Percentiles rank a stretch among this genome's conserved stretches.
Evolutionary conservation across 1,140 invertebrate genomes (phyloP).

Genomic region (Scaptomyza hsui): DNA sequence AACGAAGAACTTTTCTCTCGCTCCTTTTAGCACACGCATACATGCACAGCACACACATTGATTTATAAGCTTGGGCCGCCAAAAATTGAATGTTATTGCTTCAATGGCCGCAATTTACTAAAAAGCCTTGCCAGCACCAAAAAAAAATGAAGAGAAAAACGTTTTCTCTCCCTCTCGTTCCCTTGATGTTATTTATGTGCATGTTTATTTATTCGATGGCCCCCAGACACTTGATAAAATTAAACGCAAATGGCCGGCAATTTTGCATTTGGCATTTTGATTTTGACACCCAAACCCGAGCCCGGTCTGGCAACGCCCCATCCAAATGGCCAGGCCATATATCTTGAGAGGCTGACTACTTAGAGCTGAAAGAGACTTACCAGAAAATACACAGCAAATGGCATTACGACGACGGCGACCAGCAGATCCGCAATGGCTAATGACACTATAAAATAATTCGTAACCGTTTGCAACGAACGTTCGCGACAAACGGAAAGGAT

Average conservation of each 20-base stretch:
- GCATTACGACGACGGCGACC: conserved; percentile 98
- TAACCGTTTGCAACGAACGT: conserved; percentile 95
- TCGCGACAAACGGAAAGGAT: conserved; percentile 96
- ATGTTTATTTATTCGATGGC: conserved; percentile 78
- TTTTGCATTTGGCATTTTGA: conserved; percentile 69
- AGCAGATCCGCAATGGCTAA: conserved; percentile 98
- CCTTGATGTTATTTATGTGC: conserved; percentile 66
- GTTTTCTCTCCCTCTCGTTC: neutral
- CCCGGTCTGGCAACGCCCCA: neutral
- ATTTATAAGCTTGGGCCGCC: conserved; percentile 72
- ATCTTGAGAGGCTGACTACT: conserved; percentile 9
- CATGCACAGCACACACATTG: conserved; percentile 57
- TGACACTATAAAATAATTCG: conserved; percentile 99
- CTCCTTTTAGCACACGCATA: neutral
- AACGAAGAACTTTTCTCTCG: neutral
- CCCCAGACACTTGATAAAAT: conserved; percentile 77
- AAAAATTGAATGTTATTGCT: conserved; percentile 81
- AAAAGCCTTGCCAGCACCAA: conserved; percentile 47
- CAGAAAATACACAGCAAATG: conserved; percentile 98
- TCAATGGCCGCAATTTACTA: conserved; percentile 79
- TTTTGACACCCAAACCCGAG: conserved; percentile 42
- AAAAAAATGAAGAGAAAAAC: neutral
- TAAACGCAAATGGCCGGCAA: conserved; percentile 72
- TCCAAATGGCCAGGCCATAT: neutral
- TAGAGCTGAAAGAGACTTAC: conserved; percentile 86